Conservation (phyloP, 2,888 invertebrate genomes). For the Drosophila lutescens region DNA sequence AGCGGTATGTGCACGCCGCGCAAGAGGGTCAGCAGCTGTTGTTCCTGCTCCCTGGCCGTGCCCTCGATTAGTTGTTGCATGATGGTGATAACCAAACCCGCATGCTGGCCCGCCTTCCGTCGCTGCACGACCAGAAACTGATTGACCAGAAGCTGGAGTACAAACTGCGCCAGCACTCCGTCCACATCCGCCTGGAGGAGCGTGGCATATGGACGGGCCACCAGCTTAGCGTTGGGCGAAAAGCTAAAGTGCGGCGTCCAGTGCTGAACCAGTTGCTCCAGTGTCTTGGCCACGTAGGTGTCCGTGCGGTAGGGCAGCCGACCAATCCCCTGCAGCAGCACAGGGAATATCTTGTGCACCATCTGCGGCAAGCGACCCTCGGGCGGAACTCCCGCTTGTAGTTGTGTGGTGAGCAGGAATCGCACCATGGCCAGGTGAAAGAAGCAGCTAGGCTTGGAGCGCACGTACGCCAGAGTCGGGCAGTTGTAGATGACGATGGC, state of each 20-base stretch:
- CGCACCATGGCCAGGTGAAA: slow-evolving; percentile 85
- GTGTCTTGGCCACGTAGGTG: slow-evolving; percentile 84
- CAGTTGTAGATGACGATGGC: slow-evolving; percentile 84
- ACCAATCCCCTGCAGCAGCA: slow-evolving; percentile 85
- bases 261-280: slow-evolving; percentile 85
- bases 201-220: slow-evolving; percentile 81
- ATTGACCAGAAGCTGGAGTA: slow-evolving; percentile 79
- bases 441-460: slow-evolving; percentile 84
- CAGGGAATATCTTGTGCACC: slow-evolving; percentile 85
- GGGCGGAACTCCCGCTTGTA: slow-evolving; percentile 85
- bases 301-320: slow-evolving; percentile 85
- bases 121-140: slow-evolving; percentile 82
- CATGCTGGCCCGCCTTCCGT: slow-evolving; percentile 80
- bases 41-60: slow-evolving; percentile 28
- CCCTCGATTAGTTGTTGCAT: slow-evolving; percentile 75
- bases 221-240: slow-evolving; percentile 74
- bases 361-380: slow-evolving; percentile 84
- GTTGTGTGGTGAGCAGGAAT: slow-evolving; percentile 85
- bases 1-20: slow-evolving; percentile 74
- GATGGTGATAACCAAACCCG: slow-evolving; percentile 80
- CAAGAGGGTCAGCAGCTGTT: slow-evolving; percentile 72
- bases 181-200: slow-evolving; percentile 77
- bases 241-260: slow-evolving; percentile 84
- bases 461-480: slow-evolving; percentile 79
- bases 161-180: slow-evolving; percentile 69